Base-by-base conservation (phyloP, 2,113 vertebrate species). In the Bombycilla garrulus region DNA sequence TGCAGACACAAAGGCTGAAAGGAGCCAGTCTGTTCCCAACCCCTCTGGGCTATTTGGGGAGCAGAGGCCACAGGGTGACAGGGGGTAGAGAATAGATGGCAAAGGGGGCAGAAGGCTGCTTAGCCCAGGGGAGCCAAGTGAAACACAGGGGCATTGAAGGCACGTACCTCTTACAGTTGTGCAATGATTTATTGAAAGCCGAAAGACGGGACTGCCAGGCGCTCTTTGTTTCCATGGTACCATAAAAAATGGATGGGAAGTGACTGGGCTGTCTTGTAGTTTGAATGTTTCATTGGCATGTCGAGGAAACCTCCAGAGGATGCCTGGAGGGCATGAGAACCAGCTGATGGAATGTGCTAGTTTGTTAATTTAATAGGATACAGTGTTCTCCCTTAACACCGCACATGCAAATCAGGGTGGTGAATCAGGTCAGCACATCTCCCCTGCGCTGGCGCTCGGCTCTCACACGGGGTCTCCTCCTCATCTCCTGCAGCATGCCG, bases 241-340 rank as follows among this genome's bases (percentile, higher is more conserved):
- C 94, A 95, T 96, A 90, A 96, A 96, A 97, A 96, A 94, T 95
- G 95, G 95, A 96, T 97, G 96, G 95, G 88, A 96, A 95, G 94
- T 94, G 95, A 96, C 96, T 94, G 87, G 96, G 73, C 82, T 93
- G 96, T 93, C 89, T 95, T 93, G 95, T 95, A 90, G 80, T 29
- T 90, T 94, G 88, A 95, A 94, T 90, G 93, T 92, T 91, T 97
- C 93, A 93, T 83, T 95, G 95, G 95, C 97, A 95, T 87, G 85
- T 93, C 13, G 15, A 10, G 24, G 95, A 95, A 97, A 95, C 94
- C 95, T 97, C 95, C 93, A 96, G 97, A 96, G 96, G 92, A 96
- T 89, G 95, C 97, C 97, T 96, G 0, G 36, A 83, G 95, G 96
- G 95, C 97, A 96, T 91, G 94, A 95, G 95, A 96, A 92, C 70